A percentile compares a stretch with the other conserved stretches of the same genome.
phyloP scores from a whole-genome alignment of 2,113 vertebrate species.

The Carollia perspicillata region DNA sequence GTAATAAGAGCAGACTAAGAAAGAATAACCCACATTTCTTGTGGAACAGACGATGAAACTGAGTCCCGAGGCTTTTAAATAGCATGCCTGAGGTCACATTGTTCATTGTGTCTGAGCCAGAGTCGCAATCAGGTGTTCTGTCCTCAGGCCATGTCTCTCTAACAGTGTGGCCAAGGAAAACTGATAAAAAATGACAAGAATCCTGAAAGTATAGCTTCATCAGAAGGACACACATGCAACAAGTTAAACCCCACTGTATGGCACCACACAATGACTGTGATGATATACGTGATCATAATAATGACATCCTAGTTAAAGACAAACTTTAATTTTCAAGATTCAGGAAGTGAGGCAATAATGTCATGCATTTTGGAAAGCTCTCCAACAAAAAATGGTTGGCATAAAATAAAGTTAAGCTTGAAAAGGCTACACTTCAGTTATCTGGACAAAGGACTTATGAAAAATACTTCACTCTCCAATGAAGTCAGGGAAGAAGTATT shows the following conservation, averaged over 20 bases:
- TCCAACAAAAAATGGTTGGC: neutral
- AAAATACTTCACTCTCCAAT: neutral
- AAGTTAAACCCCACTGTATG: neutral
- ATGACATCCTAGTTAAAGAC: constrained; percentile 6
- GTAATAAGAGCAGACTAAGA: neutral
- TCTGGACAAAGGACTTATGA: neutral
- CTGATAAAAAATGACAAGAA: neutral
- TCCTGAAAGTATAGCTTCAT: neutral
- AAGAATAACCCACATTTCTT: neutral
- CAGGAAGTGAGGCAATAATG: constrained; percentile 38
- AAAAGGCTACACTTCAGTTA: neutral
- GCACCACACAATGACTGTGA: neutral
- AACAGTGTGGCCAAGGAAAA: neutral
- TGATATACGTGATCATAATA: neutral
- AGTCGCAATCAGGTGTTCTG: neutral
- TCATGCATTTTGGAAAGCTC: constrained; percentile 30
- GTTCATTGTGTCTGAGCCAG: neutral
- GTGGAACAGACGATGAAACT: neutral
- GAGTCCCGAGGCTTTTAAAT: neutral
- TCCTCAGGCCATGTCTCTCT: neutral
- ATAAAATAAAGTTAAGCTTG: neutral
- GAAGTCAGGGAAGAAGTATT: neutral
- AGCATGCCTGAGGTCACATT: neutral
- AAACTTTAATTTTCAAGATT: neutral
- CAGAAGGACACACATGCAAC: rapidly evolving